phyloP scores from a whole-genome alignment of 37 sponge, comb jelly and placozoan genomes.

The Ianthella basta region DNA sequence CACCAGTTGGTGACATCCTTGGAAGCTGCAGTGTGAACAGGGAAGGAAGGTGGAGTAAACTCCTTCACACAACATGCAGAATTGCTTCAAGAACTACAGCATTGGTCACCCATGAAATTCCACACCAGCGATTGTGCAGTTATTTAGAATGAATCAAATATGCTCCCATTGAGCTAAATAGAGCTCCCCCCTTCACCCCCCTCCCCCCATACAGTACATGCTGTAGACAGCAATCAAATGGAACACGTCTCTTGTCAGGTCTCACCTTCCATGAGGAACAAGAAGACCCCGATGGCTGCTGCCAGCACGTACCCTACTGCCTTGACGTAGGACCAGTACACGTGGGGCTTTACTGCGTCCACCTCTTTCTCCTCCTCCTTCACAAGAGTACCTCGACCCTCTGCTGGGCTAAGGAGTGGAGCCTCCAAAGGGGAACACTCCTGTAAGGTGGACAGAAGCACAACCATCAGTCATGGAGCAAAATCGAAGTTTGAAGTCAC shows the following conservation, averaged over 20 bases:
- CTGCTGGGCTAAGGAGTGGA: neutral
- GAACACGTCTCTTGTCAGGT: too few relatives aligned
- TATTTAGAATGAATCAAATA: too few relatives aligned
- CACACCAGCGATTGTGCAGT: too few relatives aligned
- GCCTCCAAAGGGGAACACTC: neutral
- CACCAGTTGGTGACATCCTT: constrained; percentile 85
- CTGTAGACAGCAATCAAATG: too few relatives aligned
- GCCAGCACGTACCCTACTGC: constrained; percentile 87
- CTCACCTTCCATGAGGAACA: constrained; percentile 93
- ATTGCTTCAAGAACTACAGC: too few relatives aligned
- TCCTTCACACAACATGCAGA: too few relatives aligned
- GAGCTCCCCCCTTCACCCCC: too few relatives aligned
- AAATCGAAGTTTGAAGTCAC: neutral
- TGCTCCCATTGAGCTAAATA: too few relatives aligned
- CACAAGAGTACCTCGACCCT: constrained; percentile 58
- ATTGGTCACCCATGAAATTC: too few relatives aligned
- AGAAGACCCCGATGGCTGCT: constrained; percentile 62
- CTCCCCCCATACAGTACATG: too few relatives aligned
- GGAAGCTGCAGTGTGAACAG: constrained; percentile 56
- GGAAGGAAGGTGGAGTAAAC: too few relatives aligned
- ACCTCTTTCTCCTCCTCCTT: constrained; percentile 90
- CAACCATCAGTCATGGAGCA: neutral
- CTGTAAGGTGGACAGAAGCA: neutral
- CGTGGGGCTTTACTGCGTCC: constrained; percentile 77
- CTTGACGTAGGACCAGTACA: constrained; percentile 90